These are phyloP conservation scores for Diachasmimorpha longicaudata DNA, from an alignment of 1,140 invertebrate species.

Conservation along the genomic window DNA sequence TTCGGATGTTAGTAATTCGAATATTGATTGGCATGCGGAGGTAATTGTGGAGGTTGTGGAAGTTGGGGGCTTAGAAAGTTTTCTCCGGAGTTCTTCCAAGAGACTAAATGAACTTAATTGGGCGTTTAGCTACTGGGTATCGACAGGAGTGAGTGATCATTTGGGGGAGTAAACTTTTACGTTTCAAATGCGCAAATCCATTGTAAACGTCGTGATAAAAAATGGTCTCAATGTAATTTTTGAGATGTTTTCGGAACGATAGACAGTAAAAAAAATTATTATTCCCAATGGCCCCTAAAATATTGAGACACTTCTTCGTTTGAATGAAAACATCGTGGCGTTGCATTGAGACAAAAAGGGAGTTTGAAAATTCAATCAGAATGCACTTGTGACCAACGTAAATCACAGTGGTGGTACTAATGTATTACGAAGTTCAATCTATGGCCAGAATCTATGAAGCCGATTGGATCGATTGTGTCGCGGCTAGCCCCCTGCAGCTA, in stretches of 20 bases:
- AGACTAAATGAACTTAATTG: background rate
- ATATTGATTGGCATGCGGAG: background rate
- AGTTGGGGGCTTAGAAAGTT: background rate
- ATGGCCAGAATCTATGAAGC: slow-evolving; percentile 18
- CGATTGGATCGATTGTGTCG: slow-evolving; percentile 13
- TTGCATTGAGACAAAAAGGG: background rate
- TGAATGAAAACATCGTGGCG: background rate
- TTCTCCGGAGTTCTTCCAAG: background rate
- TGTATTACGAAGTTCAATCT: slow-evolving; percentile 14
- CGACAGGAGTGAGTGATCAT: background rate
- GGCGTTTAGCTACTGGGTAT: background rate
- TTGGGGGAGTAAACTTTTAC: background rate
- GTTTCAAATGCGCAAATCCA: background rate
- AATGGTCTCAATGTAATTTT: no score
- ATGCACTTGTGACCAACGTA: slow-evolving; percentile 2
- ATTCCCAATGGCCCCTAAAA: no score
- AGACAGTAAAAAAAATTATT: no score
- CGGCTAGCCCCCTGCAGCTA: background rate
- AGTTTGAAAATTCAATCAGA: slow-evolving; percentile 3
- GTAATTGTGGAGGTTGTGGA: background rate
- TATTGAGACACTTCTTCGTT: no score
- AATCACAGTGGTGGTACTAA: background rate
- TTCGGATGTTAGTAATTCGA: background rate
- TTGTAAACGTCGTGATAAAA: no score
- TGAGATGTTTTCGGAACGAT: no score